Conservation (phyloP, 2,888 invertebrate genomes). For the Plebejus argus region DNA sequence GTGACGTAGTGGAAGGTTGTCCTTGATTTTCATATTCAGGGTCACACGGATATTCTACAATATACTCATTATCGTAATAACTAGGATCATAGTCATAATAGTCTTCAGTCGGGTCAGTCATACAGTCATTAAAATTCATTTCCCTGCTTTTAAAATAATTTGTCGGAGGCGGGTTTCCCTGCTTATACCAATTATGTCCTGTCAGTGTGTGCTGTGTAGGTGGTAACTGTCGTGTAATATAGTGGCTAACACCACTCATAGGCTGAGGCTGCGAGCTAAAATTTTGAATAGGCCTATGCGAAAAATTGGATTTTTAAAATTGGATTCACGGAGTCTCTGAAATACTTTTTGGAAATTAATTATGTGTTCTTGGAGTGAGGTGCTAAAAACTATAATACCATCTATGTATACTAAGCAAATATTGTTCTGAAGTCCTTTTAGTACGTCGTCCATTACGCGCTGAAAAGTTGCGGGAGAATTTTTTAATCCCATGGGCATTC, state of each 20-base stretch:
- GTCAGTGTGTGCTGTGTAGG: conserved; percentile 34
- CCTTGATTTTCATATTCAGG: background rate
- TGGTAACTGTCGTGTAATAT: conserved; percentile 22
- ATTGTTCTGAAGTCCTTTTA: no score
- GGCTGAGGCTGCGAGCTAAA: conserved; percentile 23
- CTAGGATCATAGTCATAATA: conserved; percentile 2
- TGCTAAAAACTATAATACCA: no score
- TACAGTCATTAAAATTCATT: conserved; percentile 41
- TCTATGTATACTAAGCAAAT: no score
- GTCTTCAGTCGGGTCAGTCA: conserved; percentile 23
- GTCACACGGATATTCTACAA: background rate
- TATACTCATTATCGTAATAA: conserved; percentile 22
- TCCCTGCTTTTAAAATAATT: conserved; percentile 45
- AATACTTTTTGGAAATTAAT: no score
- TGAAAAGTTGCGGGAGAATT: no score
- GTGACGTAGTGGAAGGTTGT: background rate
- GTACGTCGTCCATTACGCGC: no score
- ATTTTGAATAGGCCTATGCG: background rate
- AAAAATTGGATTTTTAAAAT: conserved; percentile 46
- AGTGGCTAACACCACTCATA: conserved; percentile 38
- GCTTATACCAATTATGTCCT: conserved; percentile 42
- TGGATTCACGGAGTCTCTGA: no score
- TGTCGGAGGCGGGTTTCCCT: conserved; percentile 42
- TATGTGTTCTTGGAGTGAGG: no score
- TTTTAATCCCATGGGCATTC: no score